Evolutionary conservation across 2,888 invertebrate species (phyloP), one percentile per base, ranked within the genome.

Genomic region (Cotesia congregata): DNA sequence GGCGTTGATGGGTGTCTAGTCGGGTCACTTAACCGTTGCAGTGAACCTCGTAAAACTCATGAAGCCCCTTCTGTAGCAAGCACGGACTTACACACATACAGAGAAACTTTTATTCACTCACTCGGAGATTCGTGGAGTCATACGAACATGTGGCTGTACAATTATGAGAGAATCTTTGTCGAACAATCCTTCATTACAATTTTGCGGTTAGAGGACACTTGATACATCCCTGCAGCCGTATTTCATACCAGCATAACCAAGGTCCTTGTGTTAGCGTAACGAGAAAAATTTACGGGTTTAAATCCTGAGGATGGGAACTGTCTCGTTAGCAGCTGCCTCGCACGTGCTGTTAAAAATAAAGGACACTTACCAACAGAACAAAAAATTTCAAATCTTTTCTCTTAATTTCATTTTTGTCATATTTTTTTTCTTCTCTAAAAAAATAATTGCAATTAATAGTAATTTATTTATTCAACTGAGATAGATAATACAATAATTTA

Each of bases 1-100:
- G 83, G 83, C 84, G 86, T 83, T 85, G 87, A 87, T 86, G 84
- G 84, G 85, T 83, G 86, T 86, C 85, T 86, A 83, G 82, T 50
- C 84, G 83, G 86, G 86, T 87, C 87, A 86, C 87, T 88, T 87
- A 85, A 87, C 87, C 86, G 85, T 86, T 85, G 85, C 82, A 83
- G 83, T 84, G 82, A 84, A 84, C 83, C 81, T 79, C 78, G 71
- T 39, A 7, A 6, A 62, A 61, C 71, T 72, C 15, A 4, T 61
- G 61, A 12, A 61, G 62, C 70, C 20, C 50, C 50, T 4, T 59
- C 30, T 70, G 30, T 20, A 70, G 30, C 41, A 30, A 12, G 5
- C 40, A 5, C 59, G 38, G n/a, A 9, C 9, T 1, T 6, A 30
- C 9, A 60, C 38, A 40, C 50, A 40, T 38, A 67, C 40, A 30